Base-by-base conservation (phyloP, 2,797 vertebrate genomes). In the Falco columbarius region DNA sequence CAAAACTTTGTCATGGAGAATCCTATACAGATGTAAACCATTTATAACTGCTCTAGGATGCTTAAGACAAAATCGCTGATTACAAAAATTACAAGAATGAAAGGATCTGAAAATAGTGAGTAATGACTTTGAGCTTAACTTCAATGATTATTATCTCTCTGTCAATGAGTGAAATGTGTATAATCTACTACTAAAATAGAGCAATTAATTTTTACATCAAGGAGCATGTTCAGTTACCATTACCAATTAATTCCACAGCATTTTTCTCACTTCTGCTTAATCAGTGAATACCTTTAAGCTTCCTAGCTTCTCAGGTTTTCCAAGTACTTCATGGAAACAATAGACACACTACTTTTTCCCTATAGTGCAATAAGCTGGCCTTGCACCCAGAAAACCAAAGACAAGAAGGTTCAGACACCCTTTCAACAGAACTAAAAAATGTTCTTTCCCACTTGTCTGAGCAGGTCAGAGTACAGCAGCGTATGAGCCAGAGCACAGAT, bases 61-160 rank as follows among this genome's bases (percentile, higher is more conserved):
- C 29, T 84, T 81, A 65, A 88, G 72, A 79, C 18, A 89, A 90
- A 94, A 72, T 56, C 52, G 24, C 6, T 67, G 47, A 65, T 83
- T 86, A 32, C 7, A 81, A 77, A 88, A 22, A 86, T 20, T 59
- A 14, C 24, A 80, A 82, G 59, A 95, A 56, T 56, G 2, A 73
- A 84, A 75, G 49, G 9, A n/a, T 56, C 42, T 76, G 63, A 90
- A 94, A 86, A 86, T 10, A 70, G 4, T 20, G 30, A 76, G 21
- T 71, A 67, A 76, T 52, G 17, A 66, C 12, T 54, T 58, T 52
- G 42, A 81, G 16, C 42, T 79, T 42, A 76, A 54, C 12, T 66
- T 91, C 18, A 79, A 18, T 77, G 10, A 42, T 85, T 66, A 76
- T 59, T 74, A 59, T 54, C 24, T 83, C 26, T 74, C 36, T 81